phyloP scores from a whole-genome alignment of 2,113 vertebrate species.

The Brachyistius frenatus region DNA sequence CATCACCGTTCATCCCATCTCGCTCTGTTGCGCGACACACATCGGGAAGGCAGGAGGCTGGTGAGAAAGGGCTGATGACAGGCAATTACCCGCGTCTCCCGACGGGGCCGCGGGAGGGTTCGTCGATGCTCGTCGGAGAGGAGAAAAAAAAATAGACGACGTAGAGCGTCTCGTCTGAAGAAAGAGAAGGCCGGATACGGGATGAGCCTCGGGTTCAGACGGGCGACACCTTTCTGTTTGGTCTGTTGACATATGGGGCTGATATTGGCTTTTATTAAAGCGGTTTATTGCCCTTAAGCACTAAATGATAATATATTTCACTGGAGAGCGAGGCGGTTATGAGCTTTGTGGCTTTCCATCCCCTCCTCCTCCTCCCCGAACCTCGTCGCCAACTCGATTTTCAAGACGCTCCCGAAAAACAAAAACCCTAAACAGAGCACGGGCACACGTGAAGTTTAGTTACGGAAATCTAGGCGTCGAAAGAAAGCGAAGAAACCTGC shows the following conservation, averaged over 20 bases:
- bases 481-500: neutral
- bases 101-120: neutral
- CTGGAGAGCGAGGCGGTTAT: constrained; percentile 14
- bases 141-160: neutral
- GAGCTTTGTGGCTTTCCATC: constrained; percentile 22
- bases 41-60: neutral
- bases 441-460: neutral
- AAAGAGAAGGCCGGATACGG: neutral
- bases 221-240: neutral
- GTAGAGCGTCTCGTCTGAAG: constrained; percentile 12
- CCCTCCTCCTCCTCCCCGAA: neutral
- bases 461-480: neutral
- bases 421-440: neutral
- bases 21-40: neutral
- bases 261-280: constrained; percentile 37
- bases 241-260: neutral
- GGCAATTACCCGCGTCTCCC: constrained; percentile 48
- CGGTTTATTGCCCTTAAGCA: constrained; percentile 2
- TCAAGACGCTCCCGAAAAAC: neutral
- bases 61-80: constrained; percentile 35
- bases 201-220: constrained; percentile 14
- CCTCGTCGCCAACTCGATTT: neutral
- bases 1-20: neutral
- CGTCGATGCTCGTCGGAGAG: neutral
- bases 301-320: constrained; percentile 30